Evolutionary conservation across 2,888 invertebrate species (phyloP).

Genomic region (Carcina quercana): DNA sequence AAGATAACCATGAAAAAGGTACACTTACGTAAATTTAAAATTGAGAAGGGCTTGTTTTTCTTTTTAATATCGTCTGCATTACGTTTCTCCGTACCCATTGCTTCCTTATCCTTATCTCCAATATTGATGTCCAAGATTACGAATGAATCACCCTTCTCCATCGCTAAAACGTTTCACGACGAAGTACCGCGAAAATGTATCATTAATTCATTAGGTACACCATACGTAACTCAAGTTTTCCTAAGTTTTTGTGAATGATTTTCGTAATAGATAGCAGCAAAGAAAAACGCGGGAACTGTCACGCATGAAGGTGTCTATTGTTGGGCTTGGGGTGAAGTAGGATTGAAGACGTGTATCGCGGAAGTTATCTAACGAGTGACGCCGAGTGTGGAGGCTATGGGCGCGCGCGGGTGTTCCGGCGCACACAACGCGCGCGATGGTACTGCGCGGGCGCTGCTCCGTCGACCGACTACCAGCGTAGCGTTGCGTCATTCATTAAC

Average conservation of each 20-base stretch:
- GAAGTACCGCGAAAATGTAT: conserved; percentile 7
- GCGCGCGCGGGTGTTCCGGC: conserved; percentile 24
- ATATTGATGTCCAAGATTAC: conserved; percentile 55
- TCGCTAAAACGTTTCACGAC: too few relatives aligned
- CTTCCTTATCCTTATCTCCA: conserved; percentile 28
- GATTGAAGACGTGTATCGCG: conserved; percentile 7
- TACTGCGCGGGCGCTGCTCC: conserved; percentile 33
- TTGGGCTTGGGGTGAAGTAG: conserved; percentile 6
- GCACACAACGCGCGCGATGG: conserved; percentile 32
- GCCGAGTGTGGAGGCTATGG: conserved; percentile 16
- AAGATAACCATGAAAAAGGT: too few relatives aligned
- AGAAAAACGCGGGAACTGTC: conserved; percentile 25
- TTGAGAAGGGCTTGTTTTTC: conserved; percentile 30
- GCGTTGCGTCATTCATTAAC: conserved; percentile 30
- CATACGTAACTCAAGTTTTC: conserved; percentile 15
- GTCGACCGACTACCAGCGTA: conserved; percentile 24
- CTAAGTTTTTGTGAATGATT: conserved; percentile 9
- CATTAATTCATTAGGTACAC: conserved; percentile 2
- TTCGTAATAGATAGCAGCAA: conserved; percentile 7
- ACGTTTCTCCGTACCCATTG: conserved; percentile 21
- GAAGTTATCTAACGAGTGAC: conserved; percentile 14
- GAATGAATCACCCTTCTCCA: conserved; percentile 47
- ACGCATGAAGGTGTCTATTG: conserved; percentile 17
- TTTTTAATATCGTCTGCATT: conserved; percentile 30
- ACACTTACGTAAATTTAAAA: conserved; percentile 60